Evolutionary conservation across 2,113 vertebrate genomes (phyloP).

Genomic region (Clarias macrocephalus): DNA sequence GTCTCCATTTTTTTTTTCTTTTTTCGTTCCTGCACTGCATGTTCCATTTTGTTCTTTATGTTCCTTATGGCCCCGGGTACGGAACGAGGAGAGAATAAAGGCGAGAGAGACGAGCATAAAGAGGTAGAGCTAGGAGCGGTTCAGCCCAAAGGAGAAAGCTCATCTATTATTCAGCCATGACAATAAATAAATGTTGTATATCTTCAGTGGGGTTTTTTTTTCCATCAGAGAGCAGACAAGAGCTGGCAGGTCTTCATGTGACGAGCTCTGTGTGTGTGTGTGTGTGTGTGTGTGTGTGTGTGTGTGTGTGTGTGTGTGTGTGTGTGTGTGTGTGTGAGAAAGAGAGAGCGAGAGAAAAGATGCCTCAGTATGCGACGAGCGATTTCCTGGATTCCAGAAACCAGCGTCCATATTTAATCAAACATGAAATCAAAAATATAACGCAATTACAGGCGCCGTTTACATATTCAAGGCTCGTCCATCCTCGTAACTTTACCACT

Average conservation of each 20-base stretch:
- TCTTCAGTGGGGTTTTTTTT: not conserved
- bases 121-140: conserved; percentile 15
- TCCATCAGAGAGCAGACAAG: conserved; percentile 20
- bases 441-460: too few relatives aligned
- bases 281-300: conserved; percentile 2
- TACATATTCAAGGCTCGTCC: not conserved
- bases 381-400: not conserved
- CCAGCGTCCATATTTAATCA: too few relatives aligned
- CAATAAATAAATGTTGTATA: conserved; percentile 41
- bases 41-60: conserved; percentile 44
- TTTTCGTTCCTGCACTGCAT: not conserved
- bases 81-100: conserved; percentile 28
- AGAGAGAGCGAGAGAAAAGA: too few relatives aligned
- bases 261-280: conserved; percentile 2
- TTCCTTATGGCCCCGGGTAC: conserved; percentile 25
- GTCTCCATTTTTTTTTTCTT: conserved; percentile 34
- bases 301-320: not conserved
- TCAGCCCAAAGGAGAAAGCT: conserved; percentile 20
- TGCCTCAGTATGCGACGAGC: not conserved
- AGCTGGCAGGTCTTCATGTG: not conserved
- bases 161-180: conserved; percentile 45
- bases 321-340: not conserved
- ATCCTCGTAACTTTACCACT: not conserved
- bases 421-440: too few relatives aligned
- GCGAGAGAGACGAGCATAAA: conserved; percentile 10